Conservation (phyloP, 2,113 vertebrate genomes). For the Urocolius indicus region DNA sequence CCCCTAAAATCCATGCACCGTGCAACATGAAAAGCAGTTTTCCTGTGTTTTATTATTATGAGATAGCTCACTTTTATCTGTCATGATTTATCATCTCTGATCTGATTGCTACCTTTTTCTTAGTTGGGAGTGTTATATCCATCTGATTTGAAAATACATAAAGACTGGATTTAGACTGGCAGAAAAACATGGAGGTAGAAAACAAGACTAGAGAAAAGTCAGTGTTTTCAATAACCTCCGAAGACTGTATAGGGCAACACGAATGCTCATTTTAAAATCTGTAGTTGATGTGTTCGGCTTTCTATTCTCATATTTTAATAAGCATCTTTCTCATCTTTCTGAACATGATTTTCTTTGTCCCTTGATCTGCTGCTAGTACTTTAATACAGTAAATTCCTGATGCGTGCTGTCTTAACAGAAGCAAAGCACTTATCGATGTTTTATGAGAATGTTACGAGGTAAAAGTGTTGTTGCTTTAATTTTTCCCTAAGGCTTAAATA, state of each 20-base stretch:
- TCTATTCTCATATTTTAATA: slow-evolving; percentile 3
- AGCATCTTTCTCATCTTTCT: neutral
- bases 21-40: slow-evolving; percentile 13
- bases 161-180: neutral
- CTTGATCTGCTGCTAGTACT: neutral
- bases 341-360: neutral
- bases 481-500: slow-evolving; percentile 40
- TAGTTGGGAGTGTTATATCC: neutral
- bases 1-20: neutral
- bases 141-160: neutral
- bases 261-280: neutral
- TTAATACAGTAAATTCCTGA: neutral
- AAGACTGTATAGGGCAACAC: neutral
- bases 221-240: neutral
- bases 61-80: neutral
- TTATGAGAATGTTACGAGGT: neutral
- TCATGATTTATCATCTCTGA: slow-evolving; percentile 20
- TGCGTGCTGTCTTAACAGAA: slow-evolving; percentile 2
- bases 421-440: neutral
- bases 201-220: neutral
- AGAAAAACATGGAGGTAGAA: neutral
- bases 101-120: slow-evolving; percentile 3
- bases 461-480: slow-evolving; percentile 22
- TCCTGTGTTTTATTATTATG: neutral
- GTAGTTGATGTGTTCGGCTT: neutral